Conservation (phyloP, 2,113 vertebrate species). For the Nesospiza acunhae region DNA sequence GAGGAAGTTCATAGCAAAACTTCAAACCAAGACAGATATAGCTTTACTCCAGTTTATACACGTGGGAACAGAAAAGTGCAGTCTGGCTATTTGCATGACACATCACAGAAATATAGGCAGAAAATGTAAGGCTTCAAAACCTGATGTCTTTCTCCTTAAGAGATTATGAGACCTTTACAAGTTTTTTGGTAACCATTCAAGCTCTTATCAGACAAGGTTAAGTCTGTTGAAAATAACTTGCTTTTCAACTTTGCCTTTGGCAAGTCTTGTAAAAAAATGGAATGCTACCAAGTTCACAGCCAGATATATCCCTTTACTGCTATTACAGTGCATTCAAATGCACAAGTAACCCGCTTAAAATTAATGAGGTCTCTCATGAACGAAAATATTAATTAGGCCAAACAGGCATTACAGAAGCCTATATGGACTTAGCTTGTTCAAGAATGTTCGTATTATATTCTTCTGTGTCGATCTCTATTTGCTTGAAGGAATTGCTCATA, state of each 20-base stretch:
- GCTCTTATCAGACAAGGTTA: not conserved
- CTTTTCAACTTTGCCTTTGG: constrained; percentile 4
- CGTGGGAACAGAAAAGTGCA: not conserved
- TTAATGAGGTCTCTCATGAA: not conserved
- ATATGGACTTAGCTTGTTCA: not conserved
- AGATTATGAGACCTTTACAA: not conserved
- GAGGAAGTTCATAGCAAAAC: not conserved
- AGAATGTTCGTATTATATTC: not conserved
- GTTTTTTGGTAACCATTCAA: not conserved
- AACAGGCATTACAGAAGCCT: not conserved
- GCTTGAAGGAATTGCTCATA: not conserved
- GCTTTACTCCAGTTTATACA: not conserved
- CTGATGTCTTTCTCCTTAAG: not conserved
- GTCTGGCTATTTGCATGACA: not conserved
- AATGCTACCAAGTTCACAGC: not conserved
- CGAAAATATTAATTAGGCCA: not conserved
- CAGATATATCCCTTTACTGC: not conserved
- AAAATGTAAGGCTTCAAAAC: not conserved
- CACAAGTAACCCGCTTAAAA: not conserved
- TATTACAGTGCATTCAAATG: not conserved
- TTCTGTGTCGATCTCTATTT: not conserved
- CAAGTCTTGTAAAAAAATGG: not conserved
- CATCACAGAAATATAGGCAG: not conserved
- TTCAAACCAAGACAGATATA: not conserved
- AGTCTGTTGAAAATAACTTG: constrained; percentile 1